Base-by-base conservation (phyloP, 2,797 vertebrate genomes). In the Cheirogaleus major region DNA sequence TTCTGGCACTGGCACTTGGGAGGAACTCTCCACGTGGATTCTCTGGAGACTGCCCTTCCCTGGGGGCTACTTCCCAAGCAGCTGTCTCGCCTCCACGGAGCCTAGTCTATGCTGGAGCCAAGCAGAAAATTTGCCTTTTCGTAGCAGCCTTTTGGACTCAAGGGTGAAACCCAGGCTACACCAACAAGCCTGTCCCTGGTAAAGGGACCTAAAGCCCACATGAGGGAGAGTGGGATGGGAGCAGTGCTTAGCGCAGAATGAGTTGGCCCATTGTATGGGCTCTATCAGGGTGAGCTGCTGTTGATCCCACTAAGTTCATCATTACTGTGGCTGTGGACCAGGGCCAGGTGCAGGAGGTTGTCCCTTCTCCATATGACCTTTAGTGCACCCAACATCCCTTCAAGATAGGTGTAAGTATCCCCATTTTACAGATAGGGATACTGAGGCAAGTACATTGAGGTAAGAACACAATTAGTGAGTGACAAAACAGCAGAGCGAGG, bases 21-120 rank as follows among this genome's bases (percentile, higher is more conserved):
- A 89, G 38, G 79, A 55, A 55, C 0, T 27, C 35, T 48, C 43
- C 41, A 20, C 43, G 83, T 13, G 43, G 73, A n/a, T 84, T 92
- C 85, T 90, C 85, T 69, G 69, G 93, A 89, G 87, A 94, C 76
- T 32, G 27, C 38, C 10, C 23, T 90, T 87, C 95, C 48, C 43
- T 15, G 55, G 30, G 52, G 43, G 15, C 8, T 14, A 0, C 52
- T 97, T 92, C 85, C 70, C 50, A 69, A 93, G 89, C 87, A 95
- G 72, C 95, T 87, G 52, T 69, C 72, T 72, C 0, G 0, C 45
- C 93, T 96, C 61, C n/a, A 18, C 0, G 1, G 86, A 85, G n/a
- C 48, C 45, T 25, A 75, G 5, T 45, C 30, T 35, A 22, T 0
- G 0, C 63, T 61, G 65, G 12, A 55, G 13, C 43, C 82, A 85